Conservation (phyloP, 2,113 vertebrate genomes). For the Donacobius atricapilla region DNA sequence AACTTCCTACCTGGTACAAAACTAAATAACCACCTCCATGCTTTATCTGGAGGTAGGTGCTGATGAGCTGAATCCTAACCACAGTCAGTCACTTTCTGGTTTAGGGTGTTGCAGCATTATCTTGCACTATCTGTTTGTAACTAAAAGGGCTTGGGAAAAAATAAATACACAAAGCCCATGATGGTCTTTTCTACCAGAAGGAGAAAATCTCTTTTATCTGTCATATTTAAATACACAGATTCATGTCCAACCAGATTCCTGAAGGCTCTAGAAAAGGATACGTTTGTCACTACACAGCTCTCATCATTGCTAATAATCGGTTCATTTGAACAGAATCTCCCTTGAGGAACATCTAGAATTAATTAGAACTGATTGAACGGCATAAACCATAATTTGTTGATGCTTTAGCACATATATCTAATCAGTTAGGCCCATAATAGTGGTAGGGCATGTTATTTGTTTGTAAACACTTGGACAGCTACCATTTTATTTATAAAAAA, state of each 20-base stretch:
- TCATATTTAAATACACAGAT: not conserved
- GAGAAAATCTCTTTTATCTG: not conserved
- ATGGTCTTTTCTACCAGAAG: not conserved
- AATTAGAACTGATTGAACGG: constrained; percentile 24
- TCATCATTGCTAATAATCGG: constrained; percentile 5
- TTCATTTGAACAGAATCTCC: not conserved
- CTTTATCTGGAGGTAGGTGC: not conserved
- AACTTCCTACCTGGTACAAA: not conserved
- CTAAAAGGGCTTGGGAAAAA: not conserved
- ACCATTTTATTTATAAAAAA: constrained; percentile 19
- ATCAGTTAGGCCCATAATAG: not conserved
- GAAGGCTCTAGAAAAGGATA: not conserved
- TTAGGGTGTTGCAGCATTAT: not conserved
- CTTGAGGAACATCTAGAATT: constrained; percentile 39
- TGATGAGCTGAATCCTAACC: not conserved
- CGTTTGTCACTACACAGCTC: not conserved
- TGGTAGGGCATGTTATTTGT: not conserved
- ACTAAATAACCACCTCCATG: not conserved
- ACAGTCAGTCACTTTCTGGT: not conserved
- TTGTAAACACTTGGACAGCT: constrained; percentile 22
- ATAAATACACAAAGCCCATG: not conserved
- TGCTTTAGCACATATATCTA: not conserved
- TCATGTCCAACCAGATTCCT: not conserved
- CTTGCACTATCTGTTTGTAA: not conserved
- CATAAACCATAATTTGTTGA: not conserved